Conservation (phyloP, 2,797 vertebrate species). For the Hephaestus fuliginosus region DNA sequence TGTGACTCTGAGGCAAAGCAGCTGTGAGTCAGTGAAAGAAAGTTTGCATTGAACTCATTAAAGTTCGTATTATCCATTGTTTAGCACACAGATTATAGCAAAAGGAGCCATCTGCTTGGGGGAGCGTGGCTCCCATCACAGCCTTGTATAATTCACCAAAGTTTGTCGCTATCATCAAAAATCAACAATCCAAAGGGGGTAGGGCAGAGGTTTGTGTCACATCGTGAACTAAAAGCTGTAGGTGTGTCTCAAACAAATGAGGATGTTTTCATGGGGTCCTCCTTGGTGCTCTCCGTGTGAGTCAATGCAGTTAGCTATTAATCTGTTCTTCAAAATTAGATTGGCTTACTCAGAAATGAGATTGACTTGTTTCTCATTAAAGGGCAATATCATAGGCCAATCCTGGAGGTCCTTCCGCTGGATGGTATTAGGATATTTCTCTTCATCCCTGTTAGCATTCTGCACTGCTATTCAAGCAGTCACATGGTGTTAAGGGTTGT, state of each 20-base stretch:
- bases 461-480: slow-evolving; percentile 5
- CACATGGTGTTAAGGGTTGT: neutral
- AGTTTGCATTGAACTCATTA: slow-evolving; percentile 87
- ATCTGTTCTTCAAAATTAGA: slow-evolving; percentile 74
- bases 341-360: slow-evolving; percentile 71
- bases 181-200: slow-evolving; percentile 54
- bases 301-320: slow-evolving; percentile 75
- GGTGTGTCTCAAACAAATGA: slow-evolving; percentile 69
- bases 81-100: slow-evolving; percentile 81
- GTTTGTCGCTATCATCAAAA: slow-evolving; percentile 76
- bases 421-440: slow-evolving; percentile 22
- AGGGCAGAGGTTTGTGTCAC: slow-evolving; percentile 49
- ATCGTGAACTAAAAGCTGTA: slow-evolving; percentile 49
- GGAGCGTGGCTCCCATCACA: slow-evolving; percentile 74
- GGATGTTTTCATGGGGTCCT: slow-evolving; percentile 66
- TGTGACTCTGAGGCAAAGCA: slow-evolving; percentile 73
- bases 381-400: slow-evolving; percentile 26
- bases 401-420: slow-evolving; percentile 32
- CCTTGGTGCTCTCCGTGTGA: slow-evolving; percentile 52
- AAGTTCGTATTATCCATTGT: slow-evolving; percentile 86
- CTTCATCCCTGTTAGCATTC: slow-evolving; percentile 19
- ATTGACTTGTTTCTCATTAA: slow-evolving; percentile 70
- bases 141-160: slow-evolving; percentile 81
- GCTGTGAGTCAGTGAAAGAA: slow-evolving; percentile 73
- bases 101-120: slow-evolving; percentile 86